Conservation (phyloP, 2,113 vertebrate genomes). For the Malurus elegans region DNA sequence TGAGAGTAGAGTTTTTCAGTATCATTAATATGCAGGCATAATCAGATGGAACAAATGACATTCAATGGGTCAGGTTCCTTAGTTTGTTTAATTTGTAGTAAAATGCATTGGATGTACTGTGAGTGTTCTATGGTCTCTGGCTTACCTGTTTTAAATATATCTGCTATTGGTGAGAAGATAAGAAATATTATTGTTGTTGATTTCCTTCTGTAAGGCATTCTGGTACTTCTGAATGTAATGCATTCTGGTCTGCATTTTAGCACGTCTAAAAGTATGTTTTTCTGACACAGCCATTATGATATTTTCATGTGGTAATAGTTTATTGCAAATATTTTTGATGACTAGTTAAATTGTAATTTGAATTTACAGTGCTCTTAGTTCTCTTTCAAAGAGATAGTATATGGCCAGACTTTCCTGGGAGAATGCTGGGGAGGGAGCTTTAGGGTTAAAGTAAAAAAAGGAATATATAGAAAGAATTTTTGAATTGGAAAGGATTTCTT, state of each 20-base stretch:
- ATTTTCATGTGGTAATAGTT: neutral
- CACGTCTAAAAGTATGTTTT: neutral
- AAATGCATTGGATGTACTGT: neutral
- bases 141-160: neutral
- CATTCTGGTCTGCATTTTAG: neutral
- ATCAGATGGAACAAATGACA: neutral
- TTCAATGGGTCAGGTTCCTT: neutral
- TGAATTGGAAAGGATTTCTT: neutral
- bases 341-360: neutral
- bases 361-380: neutral
- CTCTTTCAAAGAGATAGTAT: neutral
- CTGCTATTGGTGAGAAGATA: neutral
- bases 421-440: neutral
- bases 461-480: neutral
- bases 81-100: neutral
- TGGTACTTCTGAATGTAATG: neutral
- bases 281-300: neutral
- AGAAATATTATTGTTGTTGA: neutral
- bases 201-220: neutral
- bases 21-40: neutral
- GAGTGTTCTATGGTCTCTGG: neutral
- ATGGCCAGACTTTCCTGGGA: neutral
- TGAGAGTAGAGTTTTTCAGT: neutral
- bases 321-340: neutral
- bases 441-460: neutral